Percentiles rank a stretch among this genome's conserved stretches.
Conservation (phyloP, 2,888 invertebrate genomes). For the Hydroisotoma schaefferi region DNA sequence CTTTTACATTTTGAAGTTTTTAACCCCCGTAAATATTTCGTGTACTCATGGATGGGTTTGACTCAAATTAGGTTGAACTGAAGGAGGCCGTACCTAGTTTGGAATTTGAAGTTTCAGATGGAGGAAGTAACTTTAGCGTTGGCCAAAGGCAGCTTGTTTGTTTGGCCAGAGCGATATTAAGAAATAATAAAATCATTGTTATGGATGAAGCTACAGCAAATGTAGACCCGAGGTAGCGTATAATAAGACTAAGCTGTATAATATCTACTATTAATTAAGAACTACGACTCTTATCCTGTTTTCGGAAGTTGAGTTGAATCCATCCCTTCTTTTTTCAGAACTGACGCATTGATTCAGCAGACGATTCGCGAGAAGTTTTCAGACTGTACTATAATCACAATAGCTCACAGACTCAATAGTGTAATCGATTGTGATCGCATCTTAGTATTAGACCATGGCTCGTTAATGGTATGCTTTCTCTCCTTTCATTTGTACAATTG, state of each 20-base stretch:
- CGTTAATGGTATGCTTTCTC: neutral
- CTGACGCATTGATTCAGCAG: slow-evolving; percentile 79
- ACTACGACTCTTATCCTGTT: too few relatives aligned
- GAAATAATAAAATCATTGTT: slow-evolving; percentile 26
- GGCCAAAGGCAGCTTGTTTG: slow-evolving; percentile 29
- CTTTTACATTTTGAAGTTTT: too few relatives aligned
- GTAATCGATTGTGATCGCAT: slow-evolving; percentile 12
- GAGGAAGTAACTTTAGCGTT: slow-evolving; percentile 24
- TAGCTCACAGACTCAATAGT: slow-evolving; percentile 7
- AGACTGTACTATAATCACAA: slow-evolving; percentile 79
- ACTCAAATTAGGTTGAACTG: slow-evolving; percentile 29
- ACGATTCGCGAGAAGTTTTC: slow-evolving; percentile 76
- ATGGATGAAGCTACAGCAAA: slow-evolving; percentile 16
- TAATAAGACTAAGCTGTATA: too few relatives aligned
- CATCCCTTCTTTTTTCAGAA: slow-evolving; percentile 55
- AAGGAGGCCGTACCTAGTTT: slow-evolving; percentile 29
- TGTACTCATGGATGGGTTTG: neutral
- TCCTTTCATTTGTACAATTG: neutral
- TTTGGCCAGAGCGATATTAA: slow-evolving; percentile 22
- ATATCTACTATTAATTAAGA: too few relatives aligned
- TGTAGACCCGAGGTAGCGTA: neutral
- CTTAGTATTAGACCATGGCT: slow-evolving; percentile 1
- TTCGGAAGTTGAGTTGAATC: too few relatives aligned
- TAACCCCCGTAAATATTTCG: too few relatives aligned
- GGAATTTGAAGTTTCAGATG: slow-evolving; percentile 19